Percentiles rank a stretch among this genome's conserved stretches.
Conservation (phyloP, 2,888 invertebrate genomes). For the Lathronympha strigana region DNA sequence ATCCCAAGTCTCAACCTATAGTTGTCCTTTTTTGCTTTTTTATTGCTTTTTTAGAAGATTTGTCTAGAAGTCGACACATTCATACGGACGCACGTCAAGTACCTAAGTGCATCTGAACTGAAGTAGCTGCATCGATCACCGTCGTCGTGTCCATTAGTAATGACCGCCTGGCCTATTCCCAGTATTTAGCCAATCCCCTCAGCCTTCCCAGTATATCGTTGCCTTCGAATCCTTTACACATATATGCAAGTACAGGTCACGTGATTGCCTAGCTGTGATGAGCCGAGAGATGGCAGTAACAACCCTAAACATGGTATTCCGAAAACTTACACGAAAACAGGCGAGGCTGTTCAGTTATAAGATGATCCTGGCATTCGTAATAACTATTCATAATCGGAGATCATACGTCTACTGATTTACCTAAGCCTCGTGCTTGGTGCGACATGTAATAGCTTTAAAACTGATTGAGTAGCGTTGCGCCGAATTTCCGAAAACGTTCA, state of each 20-base stretch:
- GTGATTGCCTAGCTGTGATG: too few relatives aligned
- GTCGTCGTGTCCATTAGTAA: constrained; percentile 70
- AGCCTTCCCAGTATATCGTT: background rate
- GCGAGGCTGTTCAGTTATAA: background rate
- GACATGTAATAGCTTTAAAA: constrained; percentile 35
- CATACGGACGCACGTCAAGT: constrained; percentile 7
- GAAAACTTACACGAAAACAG: too few relatives aligned
- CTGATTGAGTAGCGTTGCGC: constrained; percentile 53
- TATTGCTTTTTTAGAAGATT: too few relatives aligned
- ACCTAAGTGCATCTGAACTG: constrained; percentile 54
- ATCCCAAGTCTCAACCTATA: too few relatives aligned
- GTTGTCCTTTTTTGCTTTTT: too few relatives aligned
- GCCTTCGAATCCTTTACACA: background rate
- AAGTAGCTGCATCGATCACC: constrained; percentile 68
- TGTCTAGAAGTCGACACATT: background rate
- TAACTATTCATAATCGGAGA: background rate
- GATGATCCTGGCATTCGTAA: background rate
- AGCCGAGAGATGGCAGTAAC: too few relatives aligned
- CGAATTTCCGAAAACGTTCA: constrained; percentile 41
- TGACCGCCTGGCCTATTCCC: constrained; percentile 50
- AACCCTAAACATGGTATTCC: too few relatives aligned
- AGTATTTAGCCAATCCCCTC: background rate
- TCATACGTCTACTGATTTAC: background rate
- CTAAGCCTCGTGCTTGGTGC: background rate
- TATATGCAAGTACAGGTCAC: background rate